These are phyloP conservation scores for Agrotis clavis DNA, from an alignment of 2,888 invertebrate genomes.

Conservation along the genomic window DNA sequence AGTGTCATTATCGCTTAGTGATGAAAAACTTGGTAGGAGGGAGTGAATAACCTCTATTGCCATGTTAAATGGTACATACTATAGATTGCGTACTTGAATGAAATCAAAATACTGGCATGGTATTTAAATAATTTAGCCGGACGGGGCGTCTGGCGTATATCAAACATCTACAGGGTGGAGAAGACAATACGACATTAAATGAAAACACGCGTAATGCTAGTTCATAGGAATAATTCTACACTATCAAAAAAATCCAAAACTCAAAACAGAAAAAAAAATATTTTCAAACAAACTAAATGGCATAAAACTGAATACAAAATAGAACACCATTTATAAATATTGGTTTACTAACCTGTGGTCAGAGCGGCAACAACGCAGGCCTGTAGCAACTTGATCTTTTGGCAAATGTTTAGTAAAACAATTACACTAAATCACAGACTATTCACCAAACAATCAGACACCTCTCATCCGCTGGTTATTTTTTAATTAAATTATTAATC, in stretches of 20 bases:
- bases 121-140: no score
- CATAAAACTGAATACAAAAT: background rate
- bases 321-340: background rate
- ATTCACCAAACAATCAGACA: background rate
- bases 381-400: no score
- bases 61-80: no score
- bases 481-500: background rate
- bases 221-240: background rate
- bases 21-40: no score
- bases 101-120: no score
- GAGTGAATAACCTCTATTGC: no score
- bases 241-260: background rate
- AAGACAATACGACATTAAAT: background rate
- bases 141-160: no score
- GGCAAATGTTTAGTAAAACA: background rate
- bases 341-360: background rate
- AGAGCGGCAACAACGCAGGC: no score
- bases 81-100: no score
- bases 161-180: background rate
- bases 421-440: constrained; percentile 2
- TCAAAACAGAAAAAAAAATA: background rate
- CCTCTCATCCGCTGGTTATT: background rate
- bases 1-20: no score
- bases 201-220: no score
- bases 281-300: background rate